Conservation (phyloP, 2,113 vertebrate genomes). For the Anthoscopus minutus region DNA sequence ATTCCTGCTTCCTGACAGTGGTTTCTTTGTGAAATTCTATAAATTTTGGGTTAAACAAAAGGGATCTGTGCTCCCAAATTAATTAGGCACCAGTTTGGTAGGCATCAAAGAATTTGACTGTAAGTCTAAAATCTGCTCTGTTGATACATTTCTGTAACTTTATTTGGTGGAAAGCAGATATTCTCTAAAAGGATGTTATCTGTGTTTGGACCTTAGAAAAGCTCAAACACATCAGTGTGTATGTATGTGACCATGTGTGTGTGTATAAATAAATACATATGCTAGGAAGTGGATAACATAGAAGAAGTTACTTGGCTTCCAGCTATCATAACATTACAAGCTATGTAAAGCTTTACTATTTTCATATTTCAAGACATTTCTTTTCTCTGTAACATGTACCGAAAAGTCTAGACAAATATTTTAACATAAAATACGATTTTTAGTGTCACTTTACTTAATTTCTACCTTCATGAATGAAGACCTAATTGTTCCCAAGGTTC, state of each 20-base stretch:
- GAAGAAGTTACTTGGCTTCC: not conserved
- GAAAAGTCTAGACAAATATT: not conserved
- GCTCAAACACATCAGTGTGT: not conserved
- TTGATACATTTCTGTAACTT: not conserved
- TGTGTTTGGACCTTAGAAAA: not conserved
- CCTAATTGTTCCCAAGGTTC: not conserved
- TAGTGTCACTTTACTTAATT: not conserved
- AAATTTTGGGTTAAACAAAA: not conserved
- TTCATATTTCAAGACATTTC: not conserved
- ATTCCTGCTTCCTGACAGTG: not conserved
- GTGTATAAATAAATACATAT: not conserved
- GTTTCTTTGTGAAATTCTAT: not conserved
- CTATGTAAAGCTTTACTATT: not conserved
- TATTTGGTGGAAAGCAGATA: not conserved
- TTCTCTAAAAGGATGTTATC: not conserved
- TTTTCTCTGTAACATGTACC: not conserved
- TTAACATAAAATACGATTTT: not conserved
- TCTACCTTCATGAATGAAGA: not conserved
- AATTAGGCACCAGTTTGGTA: not conserved
- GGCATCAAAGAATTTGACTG: not conserved
- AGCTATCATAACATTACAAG: not conserved
- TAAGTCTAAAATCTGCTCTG: not conserved
- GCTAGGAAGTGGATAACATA: not conserved
- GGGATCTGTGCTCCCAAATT: not conserved
- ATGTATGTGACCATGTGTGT: not conserved